phyloP scores from a whole-genome alignment of 1,140 invertebrate genomes.

The Lordiphosa stackelbergi region DNA sequence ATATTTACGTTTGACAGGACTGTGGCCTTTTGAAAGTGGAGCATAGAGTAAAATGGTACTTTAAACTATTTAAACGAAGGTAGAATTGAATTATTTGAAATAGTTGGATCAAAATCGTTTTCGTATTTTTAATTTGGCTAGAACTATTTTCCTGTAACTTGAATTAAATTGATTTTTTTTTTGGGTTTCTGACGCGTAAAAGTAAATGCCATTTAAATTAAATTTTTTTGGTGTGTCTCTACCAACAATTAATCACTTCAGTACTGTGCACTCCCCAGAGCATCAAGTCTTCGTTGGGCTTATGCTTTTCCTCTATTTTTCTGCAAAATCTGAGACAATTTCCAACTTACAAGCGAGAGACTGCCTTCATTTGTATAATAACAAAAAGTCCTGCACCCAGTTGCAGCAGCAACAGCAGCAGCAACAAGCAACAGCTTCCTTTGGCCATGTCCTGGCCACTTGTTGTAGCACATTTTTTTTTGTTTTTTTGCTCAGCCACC shows the following conservation, averaged over 20 bases:
- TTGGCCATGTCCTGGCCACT: constrained; percentile 56
- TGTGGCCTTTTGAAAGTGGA: too few relatives aligned
- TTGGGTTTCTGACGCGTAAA: too few relatives aligned
- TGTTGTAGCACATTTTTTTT: constrained; percentile 46
- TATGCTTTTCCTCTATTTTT: constrained; percentile 10
- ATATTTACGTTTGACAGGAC: too few relatives aligned
- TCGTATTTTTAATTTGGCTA: too few relatives aligned
- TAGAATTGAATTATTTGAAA: too few relatives aligned
- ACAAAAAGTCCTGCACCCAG: constrained; percentile 54
- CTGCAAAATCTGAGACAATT: constrained; percentile 70
- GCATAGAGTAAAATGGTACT: too few relatives aligned
- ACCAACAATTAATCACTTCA: too few relatives aligned
- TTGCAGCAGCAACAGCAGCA: constrained; percentile 23
- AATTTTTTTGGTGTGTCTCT: not conserved
- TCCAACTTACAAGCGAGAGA: constrained; percentile 60
- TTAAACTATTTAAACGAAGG: too few relatives aligned
- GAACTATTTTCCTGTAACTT: too few relatives aligned
- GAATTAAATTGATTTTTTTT: too few relatives aligned
- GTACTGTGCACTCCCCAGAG: constrained; percentile 1
- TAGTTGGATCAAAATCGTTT: too few relatives aligned
- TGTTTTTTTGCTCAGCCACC: too few relatives aligned
- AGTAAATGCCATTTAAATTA: not conserved
- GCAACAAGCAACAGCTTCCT: constrained; percentile 58
- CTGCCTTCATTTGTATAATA: constrained; percentile 67
- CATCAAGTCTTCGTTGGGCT: not conserved